Evolutionary conservation across 2,888 invertebrate genomes (phyloP), one percentile per base, ranked within the genome.

Genomic region (Luperina nickerlii): DNA sequence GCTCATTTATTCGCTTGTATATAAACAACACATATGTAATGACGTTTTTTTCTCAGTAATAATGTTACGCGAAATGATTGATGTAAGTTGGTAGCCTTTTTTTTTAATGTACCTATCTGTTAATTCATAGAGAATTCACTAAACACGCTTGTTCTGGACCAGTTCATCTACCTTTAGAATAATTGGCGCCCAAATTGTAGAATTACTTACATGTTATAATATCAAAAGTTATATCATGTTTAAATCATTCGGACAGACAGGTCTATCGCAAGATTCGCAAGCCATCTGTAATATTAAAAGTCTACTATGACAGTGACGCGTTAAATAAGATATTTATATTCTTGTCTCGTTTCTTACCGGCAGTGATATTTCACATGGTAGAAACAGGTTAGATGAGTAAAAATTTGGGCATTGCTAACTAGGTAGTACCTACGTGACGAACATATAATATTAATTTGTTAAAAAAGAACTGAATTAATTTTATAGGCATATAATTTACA

Each of bases 1-100:
- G 79, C 83, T 88, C 87, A 87, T 89, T 90, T 90, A 89, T 83
- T 89, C 57, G 75, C 79, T 81, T 79, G 69, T 84, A 78, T 68
- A 82, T 89, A 89, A 86, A 88, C 87, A 89, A 88, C 82, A 79
- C 76, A 78, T 86, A 70, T 72, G 67, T 88, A 88, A 88, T 83
- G 86, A 83, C 51, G 66, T 42, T 85, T 86, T 85, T 87, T 88
- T 76, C 73, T 77, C 20, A 76, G 76, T 78, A 73, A 78, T 85
- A 77, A 74, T 74, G 76, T 78, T 85, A 57, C 9, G 70, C 7
- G 67, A 68, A 80, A 83, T 86, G 87, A 87, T 88, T 83, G 79
- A 88, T 88, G 86, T 38, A 68, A 77, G 60, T 45, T 24, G 9
- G 68, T 27, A 32, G 27, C 57, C 38, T 18, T 66, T 85, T 81